A percentile compares a stretch with the other conserved stretches of the same genome.
Evolutionary conservation across 2,797 vertebrate genomes (phyloP).

Genomic region (Graptemys geographica): DNA sequence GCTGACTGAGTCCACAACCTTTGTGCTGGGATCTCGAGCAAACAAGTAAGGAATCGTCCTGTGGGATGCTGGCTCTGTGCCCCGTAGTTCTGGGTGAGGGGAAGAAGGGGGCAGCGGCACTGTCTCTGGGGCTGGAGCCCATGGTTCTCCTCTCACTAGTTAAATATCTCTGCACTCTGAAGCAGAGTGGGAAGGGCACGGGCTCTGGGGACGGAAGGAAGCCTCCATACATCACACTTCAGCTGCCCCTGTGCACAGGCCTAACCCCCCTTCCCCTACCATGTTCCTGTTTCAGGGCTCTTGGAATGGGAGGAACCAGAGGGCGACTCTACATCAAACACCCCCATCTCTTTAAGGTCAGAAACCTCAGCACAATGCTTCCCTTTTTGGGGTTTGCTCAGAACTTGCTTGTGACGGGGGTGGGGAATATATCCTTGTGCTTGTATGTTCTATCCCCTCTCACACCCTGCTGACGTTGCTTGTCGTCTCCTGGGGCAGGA

Average conservation of each 20-base stretch:
- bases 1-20: constrained; percentile 90
- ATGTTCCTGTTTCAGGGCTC: constrained; percentile 84
- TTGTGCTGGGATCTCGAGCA: constrained; percentile 96
- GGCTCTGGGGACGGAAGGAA: constrained; percentile 59
- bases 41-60: constrained; percentile 91
- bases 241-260: rapidly evolving
- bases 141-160: constrained; percentile 42
- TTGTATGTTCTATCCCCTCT: background rate
- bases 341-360: constrained; percentile 96
- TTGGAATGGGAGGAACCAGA: constrained; percentile 98
- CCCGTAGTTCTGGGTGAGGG: background rate
- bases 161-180: constrained; percentile 52
- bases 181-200: constrained; percentile 51
- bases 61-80: background rate
- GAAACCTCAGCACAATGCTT: background rate
- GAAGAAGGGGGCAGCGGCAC: constrained; percentile 13
- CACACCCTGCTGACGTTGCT: rapidly evolving
- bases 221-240: rapidly evolving
- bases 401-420: background rate
- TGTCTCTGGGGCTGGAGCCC: constrained; percentile 60
- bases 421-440: rapidly evolving
- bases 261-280: background rate
- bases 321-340: constrained; percentile 99
- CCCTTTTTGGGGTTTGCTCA: background rate
- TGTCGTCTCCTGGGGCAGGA: background rate